These are phyloP conservation scores for Scolanthus callimorphus DNA, from an alignment of 92 coral and sea anemone genomes.

Conservation along the genomic window DNA sequence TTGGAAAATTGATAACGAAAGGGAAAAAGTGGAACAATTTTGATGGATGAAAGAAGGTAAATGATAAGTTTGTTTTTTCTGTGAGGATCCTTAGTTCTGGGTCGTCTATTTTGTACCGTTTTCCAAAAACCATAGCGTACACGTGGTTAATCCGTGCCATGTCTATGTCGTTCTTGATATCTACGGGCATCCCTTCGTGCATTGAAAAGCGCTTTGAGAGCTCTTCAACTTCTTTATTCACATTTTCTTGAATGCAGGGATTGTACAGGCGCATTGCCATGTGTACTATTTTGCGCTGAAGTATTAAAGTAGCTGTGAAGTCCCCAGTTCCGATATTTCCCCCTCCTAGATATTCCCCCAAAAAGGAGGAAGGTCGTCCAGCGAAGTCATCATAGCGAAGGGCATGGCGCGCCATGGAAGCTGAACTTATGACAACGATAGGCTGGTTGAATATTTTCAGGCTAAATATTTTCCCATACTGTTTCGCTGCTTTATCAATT, in stretches of 20 bases:
- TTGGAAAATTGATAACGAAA: slow-evolving; percentile 46
- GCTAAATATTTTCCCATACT: slow-evolving; percentile 44
- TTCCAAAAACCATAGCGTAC: no score
- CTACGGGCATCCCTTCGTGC: slow-evolving; percentile 39
- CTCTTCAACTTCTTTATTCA: slow-evolving; percentile 38
- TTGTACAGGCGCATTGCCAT: slow-evolving; percentile 61
- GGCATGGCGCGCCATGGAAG: slow-evolving; percentile 50
- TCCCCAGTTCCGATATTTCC: slow-evolving; percentile 50
- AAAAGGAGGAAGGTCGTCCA: slow-evolving; percentile 38
- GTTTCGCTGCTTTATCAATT: slow-evolving; percentile 40
- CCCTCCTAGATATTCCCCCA: slow-evolving; percentile 21
- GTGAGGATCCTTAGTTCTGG: slow-evolving; percentile 58
- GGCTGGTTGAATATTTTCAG: no score
- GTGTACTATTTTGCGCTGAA: slow-evolving; percentile 55
- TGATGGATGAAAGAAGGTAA: slow-evolving; percentile 35
- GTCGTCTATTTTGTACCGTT: slow-evolving; percentile 61
- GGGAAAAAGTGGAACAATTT: slow-evolving; percentile 62
- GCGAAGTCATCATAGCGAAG: slow-evolving; percentile 51
- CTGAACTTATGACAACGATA: slow-evolving; percentile 33
- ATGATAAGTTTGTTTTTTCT: slow-evolving; percentile 45
- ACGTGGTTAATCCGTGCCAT: slow-evolving; percentile 46
- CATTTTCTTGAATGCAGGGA: slow-evolving; percentile 28
- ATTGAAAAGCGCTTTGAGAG: slow-evolving; percentile 23
- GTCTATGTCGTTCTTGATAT: slow-evolving; percentile 40
- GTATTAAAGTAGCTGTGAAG: slow-evolving; percentile 36